Evolutionary conservation across 1,140 invertebrate species (phyloP), one percentile per base, ranked within the genome.

Genomic region (Tetragnatha versicolor): DNA sequence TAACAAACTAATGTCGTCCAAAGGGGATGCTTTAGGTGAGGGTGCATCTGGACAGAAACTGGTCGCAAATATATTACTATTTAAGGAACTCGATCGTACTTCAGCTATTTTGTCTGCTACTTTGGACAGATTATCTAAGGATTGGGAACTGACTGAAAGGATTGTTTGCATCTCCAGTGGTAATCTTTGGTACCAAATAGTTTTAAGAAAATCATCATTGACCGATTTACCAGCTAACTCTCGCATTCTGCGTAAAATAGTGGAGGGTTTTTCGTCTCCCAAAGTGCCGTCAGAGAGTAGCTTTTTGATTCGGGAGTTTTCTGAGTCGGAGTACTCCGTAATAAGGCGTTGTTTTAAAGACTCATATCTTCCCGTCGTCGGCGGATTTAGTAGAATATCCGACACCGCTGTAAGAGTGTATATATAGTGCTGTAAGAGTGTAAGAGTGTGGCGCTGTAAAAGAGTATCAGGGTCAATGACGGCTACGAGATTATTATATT

Each of bases 71-170:
- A 31, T 20, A 17, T 7, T 39, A 14, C 12, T 73, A 10, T n/a
- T 3, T n/a, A 22, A 3, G 0, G 70, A 17, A 0, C 4, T 12
- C 2, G 39, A 25, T 27, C 35, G 20, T 5, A 60, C 70, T 47
- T 73, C 70, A 3, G 51, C 22, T 20, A 60, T 60, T 47, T 73
- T 73, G 29, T 73, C 53, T 2, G 53, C 70, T 35, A 73, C 17
- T 12, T 60, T 45, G 10, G 53, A 10, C 1, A 73, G 14, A 45
- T 29, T 72, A 4, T 72, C 35, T 12, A 72, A 14, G 5, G 17
- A 39, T 49, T 72, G 29, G 25, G 49, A 37, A 20, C 68, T 72
- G 7, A 58, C 68, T 0, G 70, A 58, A 25, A 73, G 17, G 45
- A 73, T 73, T 14, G 7, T 29, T 42, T 73, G 70, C 9, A 73